phyloP scores from a whole-genome alignment of 2,113 vertebrate species.

The Ophthalmolycus amberensis region DNA sequence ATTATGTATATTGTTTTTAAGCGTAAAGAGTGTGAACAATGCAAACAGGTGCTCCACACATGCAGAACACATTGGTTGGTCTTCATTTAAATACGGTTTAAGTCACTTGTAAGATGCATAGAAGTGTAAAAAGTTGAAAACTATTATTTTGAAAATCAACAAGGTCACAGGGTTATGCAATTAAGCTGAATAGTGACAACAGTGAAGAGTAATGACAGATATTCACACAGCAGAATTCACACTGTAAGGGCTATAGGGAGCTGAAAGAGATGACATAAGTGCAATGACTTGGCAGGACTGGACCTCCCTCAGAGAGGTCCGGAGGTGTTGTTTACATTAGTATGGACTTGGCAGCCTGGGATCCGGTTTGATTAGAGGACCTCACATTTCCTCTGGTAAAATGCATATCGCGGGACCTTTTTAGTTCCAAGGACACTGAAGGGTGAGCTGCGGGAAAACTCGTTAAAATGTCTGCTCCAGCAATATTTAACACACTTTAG shows the following conservation, averaged over 20 bases:
- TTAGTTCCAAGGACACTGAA: conserved; percentile 74
- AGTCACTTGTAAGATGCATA: not conserved
- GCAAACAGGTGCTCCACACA: not conserved
- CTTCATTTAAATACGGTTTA: not conserved
- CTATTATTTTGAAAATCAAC: conserved; percentile 1
- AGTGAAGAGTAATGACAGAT: conserved; percentile 23
- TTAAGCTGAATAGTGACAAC: not conserved
- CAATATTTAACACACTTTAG: conserved; percentile 72
- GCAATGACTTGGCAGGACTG: conserved; percentile 59
- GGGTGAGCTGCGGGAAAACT: conserved; percentile 64
- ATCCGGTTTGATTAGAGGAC: conserved; percentile 55
- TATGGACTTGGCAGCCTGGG: conserved; percentile 58
- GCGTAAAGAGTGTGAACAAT: not conserved
- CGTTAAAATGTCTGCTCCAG: conserved; percentile 75
- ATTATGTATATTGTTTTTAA: too few relatives aligned
- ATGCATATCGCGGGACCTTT: conserved; percentile 59
- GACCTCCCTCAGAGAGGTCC: conserved; percentile 39
- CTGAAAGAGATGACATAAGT: conserved; percentile 54
- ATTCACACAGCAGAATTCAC: conserved; percentile 30
- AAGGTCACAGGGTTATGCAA: not conserved
- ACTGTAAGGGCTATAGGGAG: conserved; percentile 40
- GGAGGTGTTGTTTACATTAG: conserved; percentile 79
- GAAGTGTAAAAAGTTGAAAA: not conserved
- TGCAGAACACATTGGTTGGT: not conserved
- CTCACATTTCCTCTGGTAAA: conserved; percentile 57